A percentile compares a stretch with the other conserved stretches of the same genome.
phyloP scores from a whole-genome alignment of 1,140 invertebrate species.

The roundworm (Caenorhabditis elegans) region WBcel235 BX284602.5:8580501-8581000 shows the following conservation, averaged over 20 bases:
- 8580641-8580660: slow-evolving; percentile 86
- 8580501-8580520: slow-evolving; percentile 73
- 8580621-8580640: slow-evolving; percentile 82
- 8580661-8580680: slow-evolving; percentile 87
- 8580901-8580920: not conserved
- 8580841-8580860: not conserved
- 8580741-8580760: slow-evolving; percentile 80
- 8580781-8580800: slow-evolving; percentile 78
- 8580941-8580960: slow-evolving; percentile 46
- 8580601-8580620: slow-evolving; percentile 90
- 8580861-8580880: slow-evolving; percentile 43
- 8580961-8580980: not conserved
- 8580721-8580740: slow-evolving; percentile 75
- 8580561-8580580: slow-evolving; percentile 91
- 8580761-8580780: slow-evolving; percentile 77
- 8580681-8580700: slow-evolving; percentile 91
- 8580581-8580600: slow-evolving; percentile 87
- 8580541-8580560: slow-evolving; percentile 84
- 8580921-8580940: slow-evolving; percentile 40
- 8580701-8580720: slow-evolving; percentile 83
- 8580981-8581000: not conserved
- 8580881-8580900: slow-evolving; percentile 30
- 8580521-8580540: slow-evolving; percentile 79
- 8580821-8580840: not conserved
- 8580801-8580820: slow-evolving; percentile 70